Evolutionary conservation across 1,140 invertebrate genomes (phyloP), one percentile per base, ranked within the genome.

Genomic region (Platyscapa corneri): DNA sequence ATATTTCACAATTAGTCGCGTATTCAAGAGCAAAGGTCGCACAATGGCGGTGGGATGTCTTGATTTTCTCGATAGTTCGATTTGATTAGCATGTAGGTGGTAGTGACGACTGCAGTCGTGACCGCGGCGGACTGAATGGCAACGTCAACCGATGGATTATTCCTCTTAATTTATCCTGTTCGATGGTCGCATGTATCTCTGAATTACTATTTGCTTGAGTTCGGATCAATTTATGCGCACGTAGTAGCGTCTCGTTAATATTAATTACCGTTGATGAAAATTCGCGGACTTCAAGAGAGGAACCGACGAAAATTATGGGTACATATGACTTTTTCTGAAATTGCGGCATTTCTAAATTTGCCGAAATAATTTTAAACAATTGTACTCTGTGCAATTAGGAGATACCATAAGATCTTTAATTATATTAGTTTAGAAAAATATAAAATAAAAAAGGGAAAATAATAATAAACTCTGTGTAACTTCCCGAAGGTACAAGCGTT

Each of bases 1-100:
- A 83, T 82, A 81, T 83, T 87, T 82, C 80, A 86, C 85, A 88
- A 88, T 88, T 87, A 88, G 86, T 87, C 80, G 79, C 30, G 82
- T 53, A 88, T 88, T 88, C 86, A 88, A 74, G 14, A 39, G 30
- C 14, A 27, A 27, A 46, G 14, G 34, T 30, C 32, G 3, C 0
- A 18, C 34, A 39, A 39, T 16, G 56, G 14, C 27, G 14, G 30
- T 49, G 56, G 60, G 34, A 78, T 56, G 65, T 75, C 67, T 49
- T 75, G 49, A 87, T 87, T 85, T 80, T 39, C 75, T 32, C 72
- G 60, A 86, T 81, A 75, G 79, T 42, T 49, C 85, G 80, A 82
- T 75, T 72, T 82, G 46, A 85, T 85, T 85, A 85, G 65, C 65
- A 78, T 1, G n/a, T 53, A 0, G 42, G 20, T 20, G n/a, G 12